phyloP scores from a whole-genome alignment of 2,113 vertebrate genomes.

The Oenanthe oenanthe region DNA sequence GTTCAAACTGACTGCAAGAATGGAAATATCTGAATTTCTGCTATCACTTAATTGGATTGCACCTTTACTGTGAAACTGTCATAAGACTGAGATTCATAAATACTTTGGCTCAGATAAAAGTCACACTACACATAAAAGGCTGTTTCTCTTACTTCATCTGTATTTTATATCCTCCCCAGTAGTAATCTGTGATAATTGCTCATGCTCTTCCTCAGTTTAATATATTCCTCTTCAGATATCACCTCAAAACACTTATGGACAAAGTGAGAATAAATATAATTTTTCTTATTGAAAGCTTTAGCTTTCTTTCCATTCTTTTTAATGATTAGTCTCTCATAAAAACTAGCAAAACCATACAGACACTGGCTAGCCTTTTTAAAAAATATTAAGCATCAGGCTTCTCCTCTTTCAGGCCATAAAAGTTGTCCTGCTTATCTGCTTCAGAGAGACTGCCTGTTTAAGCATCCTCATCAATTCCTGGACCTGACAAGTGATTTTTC shows the following conservation, averaged over 20 bases:
- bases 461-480: slow-evolving; percentile 46
- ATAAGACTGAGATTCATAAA: background rate
- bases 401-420: background rate
- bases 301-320: background rate
- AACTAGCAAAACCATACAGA: background rate
- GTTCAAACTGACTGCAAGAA: background rate
- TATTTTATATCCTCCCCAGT: background rate
- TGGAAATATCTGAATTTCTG: background rate
- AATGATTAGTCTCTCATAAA: background rate
- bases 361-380: background rate
- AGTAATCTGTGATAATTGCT: background rate
- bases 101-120: background rate
- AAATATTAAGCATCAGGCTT: background rate
- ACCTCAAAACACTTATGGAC: background rate
- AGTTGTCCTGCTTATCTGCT: background rate
- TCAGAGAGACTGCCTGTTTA: slow-evolving; percentile 12
- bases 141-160: background rate
- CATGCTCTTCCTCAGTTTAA: background rate
- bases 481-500: slow-evolving; percentile 49
- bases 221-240: background rate
- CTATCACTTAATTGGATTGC: background rate
- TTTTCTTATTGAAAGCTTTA: background rate
- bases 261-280: background rate
- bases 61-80: background rate
- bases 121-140: background rate